These are phyloP conservation scores for Coluber constrictor DNA, from an alignment of 2,797 vertebrate species.

Conservation along the genomic window DNA sequence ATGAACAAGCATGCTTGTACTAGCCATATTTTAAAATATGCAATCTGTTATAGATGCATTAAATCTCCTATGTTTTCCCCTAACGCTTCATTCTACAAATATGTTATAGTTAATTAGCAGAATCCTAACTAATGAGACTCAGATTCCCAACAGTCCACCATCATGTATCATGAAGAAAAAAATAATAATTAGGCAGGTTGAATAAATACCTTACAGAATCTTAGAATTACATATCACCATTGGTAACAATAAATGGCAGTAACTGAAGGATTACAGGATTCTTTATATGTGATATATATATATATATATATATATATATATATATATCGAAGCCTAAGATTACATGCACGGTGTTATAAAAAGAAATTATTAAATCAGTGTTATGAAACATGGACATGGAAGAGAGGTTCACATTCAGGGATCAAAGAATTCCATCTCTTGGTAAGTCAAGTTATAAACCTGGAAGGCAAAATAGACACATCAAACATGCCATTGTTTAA, in stretches of 20 bases:
- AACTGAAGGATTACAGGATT: not conserved
- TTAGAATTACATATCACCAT: not conserved
- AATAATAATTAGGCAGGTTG: conserved; percentile 1
- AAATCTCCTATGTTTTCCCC: not conserved
- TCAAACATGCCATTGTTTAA: not conserved
- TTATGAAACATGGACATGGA: not conserved
- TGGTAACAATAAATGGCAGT: not conserved
- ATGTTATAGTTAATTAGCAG: not conserved
- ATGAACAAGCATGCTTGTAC: not conserved
- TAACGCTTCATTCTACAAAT: not conserved
- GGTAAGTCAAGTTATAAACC: not conserved
- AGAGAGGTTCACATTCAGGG: not conserved
- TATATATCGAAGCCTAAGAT: not conserved
- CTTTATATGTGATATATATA: no score
- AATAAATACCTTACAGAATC: not conserved
- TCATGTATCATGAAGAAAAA: not conserved
- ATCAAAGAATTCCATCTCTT: conserved; percentile 8
- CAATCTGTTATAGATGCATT: not conserved
- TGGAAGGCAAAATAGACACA: not conserved
- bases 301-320: not conserved
- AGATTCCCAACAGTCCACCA: not conserved
- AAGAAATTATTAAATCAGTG: not conserved
- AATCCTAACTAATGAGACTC: not conserved
- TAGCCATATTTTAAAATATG: not conserved
- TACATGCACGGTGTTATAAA: conserved; percentile 3